These are phyloP conservation scores for Alloscopus bannaensis DNA, from an alignment of 2,888 invertebrate genomes.

Conservation along the genomic window DNA sequence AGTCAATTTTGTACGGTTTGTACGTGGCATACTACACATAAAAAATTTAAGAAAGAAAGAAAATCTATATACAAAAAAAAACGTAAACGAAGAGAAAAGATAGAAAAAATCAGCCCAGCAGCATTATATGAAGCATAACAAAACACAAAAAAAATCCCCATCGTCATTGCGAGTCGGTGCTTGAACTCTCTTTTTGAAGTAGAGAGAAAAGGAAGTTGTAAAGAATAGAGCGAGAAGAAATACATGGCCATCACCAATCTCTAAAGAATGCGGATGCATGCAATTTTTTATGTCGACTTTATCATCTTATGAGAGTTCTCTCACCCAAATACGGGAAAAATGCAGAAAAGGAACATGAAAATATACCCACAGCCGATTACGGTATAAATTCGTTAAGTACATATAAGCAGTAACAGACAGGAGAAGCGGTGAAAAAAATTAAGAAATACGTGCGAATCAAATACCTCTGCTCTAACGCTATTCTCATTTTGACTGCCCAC, in stretches of 20 bases:
- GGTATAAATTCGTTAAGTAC: too few relatives aligned
- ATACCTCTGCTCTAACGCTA: constrained; percentile 11
- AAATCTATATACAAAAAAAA: constrained; percentile 19
- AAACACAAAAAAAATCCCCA: not conserved
- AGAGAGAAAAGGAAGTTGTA: not conserved
- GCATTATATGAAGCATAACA: not conserved
- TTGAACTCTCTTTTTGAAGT: constrained; percentile 1
- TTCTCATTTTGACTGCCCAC: too few relatives aligned
- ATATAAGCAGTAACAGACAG: too few relatives aligned
- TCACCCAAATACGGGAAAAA: too few relatives aligned
- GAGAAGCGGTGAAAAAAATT: too few relatives aligned
- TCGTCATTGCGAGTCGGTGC: constrained; percentile 10
- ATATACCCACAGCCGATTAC: too few relatives aligned
- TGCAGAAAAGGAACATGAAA: too few relatives aligned
- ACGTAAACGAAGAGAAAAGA: not conserved
- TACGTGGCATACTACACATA: constrained; percentile 50
- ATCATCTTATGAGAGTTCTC: too few relatives aligned
- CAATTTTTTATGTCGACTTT: too few relatives aligned
- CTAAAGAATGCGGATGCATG: too few relatives aligned
- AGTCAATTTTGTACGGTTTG: constrained; percentile 49
- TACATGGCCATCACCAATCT: too few relatives aligned
- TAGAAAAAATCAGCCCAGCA: too few relatives aligned
- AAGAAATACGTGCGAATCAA: not conserved
- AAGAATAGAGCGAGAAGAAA: not conserved
- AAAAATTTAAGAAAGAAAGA: constrained; percentile 31